Base-by-base conservation (phyloP, 2,888 invertebrate species). In the Tachina lurida region DNA sequence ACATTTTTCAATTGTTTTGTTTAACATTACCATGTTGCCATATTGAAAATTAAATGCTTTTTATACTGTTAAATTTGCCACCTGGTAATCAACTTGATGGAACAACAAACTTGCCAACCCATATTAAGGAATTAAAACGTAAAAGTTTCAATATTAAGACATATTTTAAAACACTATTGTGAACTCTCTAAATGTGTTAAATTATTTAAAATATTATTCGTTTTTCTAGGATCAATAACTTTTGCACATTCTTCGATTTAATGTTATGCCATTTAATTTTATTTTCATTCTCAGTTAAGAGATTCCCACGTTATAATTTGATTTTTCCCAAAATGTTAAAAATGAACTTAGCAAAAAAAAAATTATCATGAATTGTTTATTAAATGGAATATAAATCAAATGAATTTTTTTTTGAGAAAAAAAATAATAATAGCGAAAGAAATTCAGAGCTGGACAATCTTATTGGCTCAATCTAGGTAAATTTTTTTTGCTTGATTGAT, bases 301-400 rank as follows among this genome's bases (percentile, higher is more conserved):
- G 65, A 79, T 86, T 86, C 86, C 86, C 86, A 86, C 86, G 86
- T 86, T 86, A 80, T 83, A 86, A 71, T 83, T 83, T 79, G 63
- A 82, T 43, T 82, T 77, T 79, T 76, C 67, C 65, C 60, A 86
- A 86, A 80, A 76, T 68, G 17, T 49, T 10, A n/a, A 74, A 56
- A 80, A 56, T 19, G 7, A 54, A n/a, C 12, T 71, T 49, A 31
- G 5, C n/a, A 17, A 54, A n/a, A 47, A 54, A 56, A 73, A 17
- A 70, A 68, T 49, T 73, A 86, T 83, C 86, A 83, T 83, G 86
- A 80, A 86, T 76, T 76, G 63, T 79, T 79, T 81, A 67, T 79
- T 68, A 83, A 83, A 83, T 83, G 79, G 76, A 83, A 80, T 73
- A 86, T 83, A 86, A 86, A 86, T 86, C 83, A 83, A 83, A 83